These are phyloP conservation scores for Plectrocnemia conspersa DNA, from an alignment of 1,140 invertebrate genomes.

Conservation along the genomic window DNA sequence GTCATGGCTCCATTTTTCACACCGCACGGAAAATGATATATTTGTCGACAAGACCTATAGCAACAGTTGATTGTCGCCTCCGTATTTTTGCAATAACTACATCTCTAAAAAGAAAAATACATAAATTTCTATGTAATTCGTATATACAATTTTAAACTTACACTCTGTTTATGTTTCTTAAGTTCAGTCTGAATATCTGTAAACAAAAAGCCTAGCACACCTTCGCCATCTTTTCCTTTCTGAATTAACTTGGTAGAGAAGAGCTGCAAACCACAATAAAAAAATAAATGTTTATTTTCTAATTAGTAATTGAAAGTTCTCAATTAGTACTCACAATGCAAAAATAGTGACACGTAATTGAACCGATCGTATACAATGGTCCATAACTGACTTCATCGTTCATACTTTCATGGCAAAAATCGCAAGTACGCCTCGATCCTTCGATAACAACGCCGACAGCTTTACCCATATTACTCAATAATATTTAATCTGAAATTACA, in stretches of 20 bases:
- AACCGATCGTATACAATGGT: slow-evolving; percentile 5
- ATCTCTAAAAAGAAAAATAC: slow-evolving; percentile 48
- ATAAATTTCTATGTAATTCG: not conserved
- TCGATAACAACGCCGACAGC: not conserved
- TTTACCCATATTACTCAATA: no score
- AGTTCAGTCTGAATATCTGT: slow-evolving; percentile 57
- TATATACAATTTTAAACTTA: slow-evolving; percentile 40
- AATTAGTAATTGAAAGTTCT: not conserved
- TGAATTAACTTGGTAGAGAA: slow-evolving; percentile 58
- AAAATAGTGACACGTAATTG: slow-evolving; percentile 14
- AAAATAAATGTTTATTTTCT: not conserved
- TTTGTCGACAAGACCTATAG: slow-evolving; percentile 50
- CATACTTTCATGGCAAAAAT: slow-evolving; percentile 15
- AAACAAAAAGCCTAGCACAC: slow-evolving; percentile 59
- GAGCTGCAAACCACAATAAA: slow-evolving; percentile 44
- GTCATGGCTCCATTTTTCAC: slow-evolving; percentile 50
- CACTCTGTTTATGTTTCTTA: slow-evolving; percentile 52
- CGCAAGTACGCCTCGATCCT: slow-evolving; percentile 4
- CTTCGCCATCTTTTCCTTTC: slow-evolving; percentile 55
- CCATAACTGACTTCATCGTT: slow-evolving; percentile 12
- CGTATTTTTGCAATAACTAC: slow-evolving; percentile 54
- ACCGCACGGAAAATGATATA: slow-evolving; percentile 63
- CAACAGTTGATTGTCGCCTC: slow-evolving; percentile 60
- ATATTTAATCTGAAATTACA: no score
- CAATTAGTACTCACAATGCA: slow-evolving; percentile 15